Evolutionary conservation across 2,113 vertebrate species (phyloP).

Genomic region (Phycodurus eques): DNA sequence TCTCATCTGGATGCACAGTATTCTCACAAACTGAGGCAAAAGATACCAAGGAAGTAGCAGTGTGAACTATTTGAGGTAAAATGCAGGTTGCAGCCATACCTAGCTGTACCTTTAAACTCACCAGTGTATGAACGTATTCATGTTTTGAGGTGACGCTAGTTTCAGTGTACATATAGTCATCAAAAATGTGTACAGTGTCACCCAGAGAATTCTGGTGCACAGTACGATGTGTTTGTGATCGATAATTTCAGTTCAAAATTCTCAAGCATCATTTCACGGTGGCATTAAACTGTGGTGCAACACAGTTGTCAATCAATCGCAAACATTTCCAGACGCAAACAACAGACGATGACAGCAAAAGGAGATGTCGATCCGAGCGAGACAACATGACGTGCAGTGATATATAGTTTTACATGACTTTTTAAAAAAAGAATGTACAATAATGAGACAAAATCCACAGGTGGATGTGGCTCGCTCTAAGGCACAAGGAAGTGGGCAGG

Average conservation of each 20-base stretch:
- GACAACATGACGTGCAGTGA: constrained; percentile 26
- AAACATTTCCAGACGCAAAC: constrained; percentile 44
- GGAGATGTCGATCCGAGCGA: constrained; percentile 41
- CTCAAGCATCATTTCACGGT: constrained; percentile 26
- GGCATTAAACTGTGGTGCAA: constrained; percentile 34
- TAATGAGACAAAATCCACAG: constrained; percentile 1
- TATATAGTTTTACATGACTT: constrained; percentile 44
- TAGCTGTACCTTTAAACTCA: constrained; percentile 25
- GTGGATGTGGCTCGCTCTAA: constrained; percentile 13
- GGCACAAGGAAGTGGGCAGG: constrained; percentile 14
- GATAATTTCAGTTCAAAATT: constrained; percentile 19
- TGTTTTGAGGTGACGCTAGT: constrained; percentile 32
- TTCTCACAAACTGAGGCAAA: constrained; percentile 37
- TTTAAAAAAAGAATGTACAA: constrained; percentile 54
- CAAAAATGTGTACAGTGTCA: constrained; percentile 17
- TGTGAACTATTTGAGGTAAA: constrained; percentile 64
- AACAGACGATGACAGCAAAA: constrained; percentile 41
- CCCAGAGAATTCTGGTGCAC: constrained; percentile 11
- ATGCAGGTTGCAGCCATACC: constrained; percentile 32
- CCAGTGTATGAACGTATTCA: constrained; percentile 42
- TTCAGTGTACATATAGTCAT: constrained; percentile 33
- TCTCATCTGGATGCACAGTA: constrained; percentile 17
- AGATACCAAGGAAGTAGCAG: constrained; percentile 42
- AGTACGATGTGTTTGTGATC: not conserved
- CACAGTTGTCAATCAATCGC: constrained; percentile 29